These are phyloP conservation scores for Sorex maritimensis DNA, from an alignment of 2,797 vertebrate genomes.

Conservation along the genomic window DNA sequence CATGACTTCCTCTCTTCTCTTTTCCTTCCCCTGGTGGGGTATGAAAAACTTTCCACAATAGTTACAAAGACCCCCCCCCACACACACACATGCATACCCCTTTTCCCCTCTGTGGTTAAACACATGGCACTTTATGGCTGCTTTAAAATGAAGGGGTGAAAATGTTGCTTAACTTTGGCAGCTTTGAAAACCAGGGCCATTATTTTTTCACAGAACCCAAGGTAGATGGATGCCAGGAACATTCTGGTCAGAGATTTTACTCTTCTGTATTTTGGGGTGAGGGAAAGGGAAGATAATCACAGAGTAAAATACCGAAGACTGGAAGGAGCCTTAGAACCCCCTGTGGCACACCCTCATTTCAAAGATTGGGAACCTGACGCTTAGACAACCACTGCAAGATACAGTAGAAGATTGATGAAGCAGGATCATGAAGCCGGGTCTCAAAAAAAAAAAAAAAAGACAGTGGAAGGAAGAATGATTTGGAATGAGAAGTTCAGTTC, in stretches of 20 bases:
- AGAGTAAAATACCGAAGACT: constrained; percentile 34
- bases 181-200: constrained; percentile 89
- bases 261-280: constrained; percentile 89
- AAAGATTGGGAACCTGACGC: constrained; percentile 75
- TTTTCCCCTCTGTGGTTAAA: constrained; percentile 85
- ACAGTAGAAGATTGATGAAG: not conserved
- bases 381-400: not conserved
- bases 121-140: constrained; percentile 88
- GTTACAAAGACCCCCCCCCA: constrained; percentile 82
- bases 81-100: no score
- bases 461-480: not conserved
- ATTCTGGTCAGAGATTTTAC: constrained; percentile 87
- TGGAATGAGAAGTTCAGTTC: not conserved
- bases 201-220: constrained; percentile 89
- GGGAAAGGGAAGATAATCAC: constrained; percentile 88
- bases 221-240: constrained; percentile 89
- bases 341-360: not conserved
- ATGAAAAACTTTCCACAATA: constrained; percentile 84
- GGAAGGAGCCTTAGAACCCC: not conserved
- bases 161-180: constrained; percentile 89
- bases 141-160: constrained; percentile 91
- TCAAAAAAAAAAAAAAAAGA: not conserved
- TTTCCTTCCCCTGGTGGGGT: constrained; percentile 73
- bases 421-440: not conserved
- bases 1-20: constrained; percentile 17